phyloP scores from a whole-genome alignment of 2,113 vertebrate genomes.

The Amia ocellicauda region DNA sequence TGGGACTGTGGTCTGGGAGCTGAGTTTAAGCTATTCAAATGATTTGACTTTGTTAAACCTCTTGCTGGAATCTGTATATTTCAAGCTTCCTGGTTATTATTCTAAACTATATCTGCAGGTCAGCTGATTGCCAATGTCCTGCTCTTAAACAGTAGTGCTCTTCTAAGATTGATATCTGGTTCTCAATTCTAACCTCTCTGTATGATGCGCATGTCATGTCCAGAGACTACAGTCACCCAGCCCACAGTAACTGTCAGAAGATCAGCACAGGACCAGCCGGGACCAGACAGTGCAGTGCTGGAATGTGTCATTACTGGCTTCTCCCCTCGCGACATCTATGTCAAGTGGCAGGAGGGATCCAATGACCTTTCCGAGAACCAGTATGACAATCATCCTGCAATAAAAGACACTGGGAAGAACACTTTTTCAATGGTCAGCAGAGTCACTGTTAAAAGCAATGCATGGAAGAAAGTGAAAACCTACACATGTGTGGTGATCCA shows the following conservation, averaged over 20 bases:
- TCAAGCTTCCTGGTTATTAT: no score
- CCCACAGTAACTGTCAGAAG: slow-evolving; percentile 51
- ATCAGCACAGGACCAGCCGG: slow-evolving; percentile 30
- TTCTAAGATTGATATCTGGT: no score
- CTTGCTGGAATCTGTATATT: no score
- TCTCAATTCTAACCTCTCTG: no score
- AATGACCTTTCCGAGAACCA: not conserved
- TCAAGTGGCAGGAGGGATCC: slow-evolving; percentile 37
- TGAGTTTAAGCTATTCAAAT: no score
- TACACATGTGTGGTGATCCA: slow-evolving; percentile 31
- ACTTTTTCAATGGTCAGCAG: slow-evolving; percentile 24
- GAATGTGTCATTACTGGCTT: slow-evolving; percentile 42
- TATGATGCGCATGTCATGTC: no score
- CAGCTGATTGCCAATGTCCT: no score
- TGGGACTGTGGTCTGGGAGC: no score
- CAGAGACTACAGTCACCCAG: slow-evolving; percentile 23
- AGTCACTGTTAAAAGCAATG: slow-evolving; percentile 18
- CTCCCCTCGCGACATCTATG: slow-evolving; percentile 34
- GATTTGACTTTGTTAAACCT: no score
- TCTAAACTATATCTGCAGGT: no score
- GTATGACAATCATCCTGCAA: slow-evolving; percentile 32
- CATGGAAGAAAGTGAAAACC: not conserved
- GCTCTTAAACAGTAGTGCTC: no score
- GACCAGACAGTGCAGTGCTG: slow-evolving; percentile 29
- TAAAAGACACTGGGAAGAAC: no score